phyloP scores from a whole-genome alignment of 2,113 vertebrate genomes.

The Scopus umbretta region DNA sequence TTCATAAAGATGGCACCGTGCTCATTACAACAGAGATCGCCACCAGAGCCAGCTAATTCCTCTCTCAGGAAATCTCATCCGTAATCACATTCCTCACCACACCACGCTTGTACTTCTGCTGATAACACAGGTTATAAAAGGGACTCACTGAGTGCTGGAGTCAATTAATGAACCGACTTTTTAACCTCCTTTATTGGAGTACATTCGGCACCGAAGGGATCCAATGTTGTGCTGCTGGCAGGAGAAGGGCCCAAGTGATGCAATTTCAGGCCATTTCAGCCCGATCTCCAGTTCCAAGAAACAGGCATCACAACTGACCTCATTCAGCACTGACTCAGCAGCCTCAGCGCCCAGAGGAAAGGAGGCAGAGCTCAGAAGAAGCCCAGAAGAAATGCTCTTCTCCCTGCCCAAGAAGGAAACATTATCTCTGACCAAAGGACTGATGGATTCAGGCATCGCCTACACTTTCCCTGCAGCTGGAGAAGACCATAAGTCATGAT shows the following conservation, averaged over 20 bases:
- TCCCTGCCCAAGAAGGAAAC: background rate
- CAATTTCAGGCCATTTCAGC: conserved; percentile 56
- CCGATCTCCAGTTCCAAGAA: conserved; percentile 29
- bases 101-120: conserved; percentile 77
- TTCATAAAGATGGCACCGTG: conserved; percentile 77
- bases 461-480: background rate
- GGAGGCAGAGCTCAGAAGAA: background rate
- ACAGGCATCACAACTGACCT: conserved; percentile 42
- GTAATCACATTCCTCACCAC: conserved; percentile 78
- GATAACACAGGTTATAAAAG: conserved; percentile 83
- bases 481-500: background rate
- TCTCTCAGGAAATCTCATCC: conserved; percentile 82
- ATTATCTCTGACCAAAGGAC: background rate
- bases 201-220: conserved; percentile 61
- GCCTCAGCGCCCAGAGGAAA: background rate
- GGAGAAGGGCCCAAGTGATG: conserved; percentile 49
- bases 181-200: conserved; percentile 79
- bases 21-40: conserved; percentile 75
- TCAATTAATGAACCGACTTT: conserved; percentile 78
- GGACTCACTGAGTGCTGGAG: conserved; percentile 66
- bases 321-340: conserved; percentile 56
- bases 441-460: background rate
- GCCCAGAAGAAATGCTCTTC: background rate
- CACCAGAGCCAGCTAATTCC: conserved; percentile 79
- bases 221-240: conserved; percentile 55